A percentile compares a stretch with the other conserved stretches of the same genome.
Conservation (phyloP, 2,113 vertebrate genomes). For the Rhinolophus sinicus region DNA sequence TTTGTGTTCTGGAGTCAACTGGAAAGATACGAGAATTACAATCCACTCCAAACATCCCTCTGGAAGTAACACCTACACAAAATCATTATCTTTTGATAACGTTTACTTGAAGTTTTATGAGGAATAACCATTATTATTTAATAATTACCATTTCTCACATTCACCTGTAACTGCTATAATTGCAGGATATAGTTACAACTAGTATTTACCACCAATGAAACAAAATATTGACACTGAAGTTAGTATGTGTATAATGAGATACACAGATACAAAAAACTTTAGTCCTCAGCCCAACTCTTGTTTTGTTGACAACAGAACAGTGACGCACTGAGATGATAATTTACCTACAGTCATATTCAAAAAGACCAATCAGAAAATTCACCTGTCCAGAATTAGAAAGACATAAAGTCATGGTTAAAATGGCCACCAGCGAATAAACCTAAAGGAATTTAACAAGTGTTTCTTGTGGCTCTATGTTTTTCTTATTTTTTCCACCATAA, state of each 20-base stretch:
- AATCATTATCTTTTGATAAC: background rate
- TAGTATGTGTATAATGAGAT: background rate
- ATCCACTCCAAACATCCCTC: background rate
- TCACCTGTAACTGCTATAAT: background rate
- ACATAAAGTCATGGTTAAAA: background rate
- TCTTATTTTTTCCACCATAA: background rate
- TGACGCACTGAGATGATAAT: no score
- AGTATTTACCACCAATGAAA: conserved; percentile 32
- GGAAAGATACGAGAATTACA: background rate
- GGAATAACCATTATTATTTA: background rate
- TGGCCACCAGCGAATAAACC: background rate
- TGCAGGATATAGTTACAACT: conserved; percentile 5
- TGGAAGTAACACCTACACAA: background rate
- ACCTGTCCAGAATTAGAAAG: conserved; percentile 21
- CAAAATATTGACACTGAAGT: conserved; percentile 22
- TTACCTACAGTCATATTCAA: no score
- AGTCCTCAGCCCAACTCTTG: no score
- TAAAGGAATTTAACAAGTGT: background rate
- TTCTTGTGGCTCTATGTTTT: background rate
- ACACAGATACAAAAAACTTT: background rate
- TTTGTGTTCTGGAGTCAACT: background rate
- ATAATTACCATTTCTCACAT: background rate
- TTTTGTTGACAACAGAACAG: no score
- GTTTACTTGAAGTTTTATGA: conserved; percentile 3
- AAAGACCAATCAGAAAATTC: background rate